A percentile compares a stretch with the other conserved stretches of the same genome.
Conservation (phyloP, 2,797 vertebrate species). For the Antennarius maculatus region DNA sequence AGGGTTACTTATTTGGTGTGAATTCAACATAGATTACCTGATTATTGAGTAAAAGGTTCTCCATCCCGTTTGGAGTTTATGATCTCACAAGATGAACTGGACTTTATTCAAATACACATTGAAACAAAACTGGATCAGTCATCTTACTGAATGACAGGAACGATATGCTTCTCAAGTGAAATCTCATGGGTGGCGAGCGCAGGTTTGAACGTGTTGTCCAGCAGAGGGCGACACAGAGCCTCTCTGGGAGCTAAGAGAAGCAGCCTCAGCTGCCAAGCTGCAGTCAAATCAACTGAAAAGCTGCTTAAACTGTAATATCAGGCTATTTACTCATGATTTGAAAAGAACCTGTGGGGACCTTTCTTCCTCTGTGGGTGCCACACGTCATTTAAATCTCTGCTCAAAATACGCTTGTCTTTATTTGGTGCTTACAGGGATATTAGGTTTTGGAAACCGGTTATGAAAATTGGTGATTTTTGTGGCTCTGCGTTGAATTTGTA, state of each 20-base stretch:
- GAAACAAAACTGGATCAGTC: too few relatives aligned
- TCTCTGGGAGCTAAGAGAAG: constrained; percentile 33
- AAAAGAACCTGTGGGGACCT: constrained; percentile 13
- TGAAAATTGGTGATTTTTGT: constrained; percentile 59
- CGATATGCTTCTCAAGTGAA: not conserved
- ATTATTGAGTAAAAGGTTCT: constrained; percentile 49
- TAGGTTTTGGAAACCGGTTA: constrained; percentile 35
- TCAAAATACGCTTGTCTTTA: constrained; percentile 14
- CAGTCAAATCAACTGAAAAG: constrained; percentile 43
- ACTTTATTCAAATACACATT: too few relatives aligned
- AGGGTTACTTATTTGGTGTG: constrained; percentile 68
- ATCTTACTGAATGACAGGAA: not conserved
- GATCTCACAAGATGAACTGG: not conserved
- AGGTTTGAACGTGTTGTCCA: constrained; percentile 37
- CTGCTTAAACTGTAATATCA: constrained; percentile 45
- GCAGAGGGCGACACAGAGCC: constrained; percentile 72
- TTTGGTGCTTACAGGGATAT: constrained; percentile 31
- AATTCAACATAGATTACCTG: constrained; percentile 63
- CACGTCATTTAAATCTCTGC: constrained; percentile 31
- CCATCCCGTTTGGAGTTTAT: constrained; percentile 30
- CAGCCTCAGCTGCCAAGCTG: constrained; percentile 49
- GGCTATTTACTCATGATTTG: constrained; percentile 41
- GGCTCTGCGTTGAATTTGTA: constrained; percentile 49
- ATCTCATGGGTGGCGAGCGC: not conserved
- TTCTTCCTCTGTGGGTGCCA: constrained; percentile 28